Conservation (phyloP, 2,113 vertebrate species). For the Bostrychus sinensis region DNA sequence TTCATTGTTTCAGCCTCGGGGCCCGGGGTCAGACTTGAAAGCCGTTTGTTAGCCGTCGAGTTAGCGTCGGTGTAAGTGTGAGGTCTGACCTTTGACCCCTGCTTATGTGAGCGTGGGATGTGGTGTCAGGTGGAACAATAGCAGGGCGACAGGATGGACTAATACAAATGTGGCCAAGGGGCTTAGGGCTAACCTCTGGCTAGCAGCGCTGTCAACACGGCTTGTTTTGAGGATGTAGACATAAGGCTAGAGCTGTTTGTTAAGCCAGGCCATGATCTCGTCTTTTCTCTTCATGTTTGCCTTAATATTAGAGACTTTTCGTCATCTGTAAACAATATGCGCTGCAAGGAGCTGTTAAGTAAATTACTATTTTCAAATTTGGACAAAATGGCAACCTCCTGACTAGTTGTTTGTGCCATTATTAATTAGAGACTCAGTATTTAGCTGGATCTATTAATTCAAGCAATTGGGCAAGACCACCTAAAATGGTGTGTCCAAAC, state of each 20-base stretch:
- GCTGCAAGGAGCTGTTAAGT: no score
- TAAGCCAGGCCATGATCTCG: not conserved
- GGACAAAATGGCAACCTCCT: no score
- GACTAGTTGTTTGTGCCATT: no score
- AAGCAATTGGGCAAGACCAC: no score
- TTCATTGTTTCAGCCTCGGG: constrained; percentile 52
- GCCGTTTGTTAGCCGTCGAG: constrained; percentile 54
- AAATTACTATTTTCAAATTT: no score
- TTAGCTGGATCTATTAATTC: no score
- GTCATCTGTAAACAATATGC: no score
- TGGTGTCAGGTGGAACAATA: constrained; percentile 69
- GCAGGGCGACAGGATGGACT: constrained; percentile 38
- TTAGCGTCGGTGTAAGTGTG: constrained; percentile 43
- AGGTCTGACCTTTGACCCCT: constrained; percentile 67
- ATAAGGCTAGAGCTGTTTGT: constrained; percentile 4
- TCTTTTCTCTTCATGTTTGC: not conserved
- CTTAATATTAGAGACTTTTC: not conserved
- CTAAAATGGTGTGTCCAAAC: no score
- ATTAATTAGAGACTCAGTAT: no score
- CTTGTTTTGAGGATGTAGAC: constrained; percentile 4
- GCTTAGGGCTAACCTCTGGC: constrained; percentile 28
- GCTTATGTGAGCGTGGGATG: constrained; percentile 61
- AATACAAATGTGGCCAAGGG: constrained; percentile 39
- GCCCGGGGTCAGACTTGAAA: constrained; percentile 40
- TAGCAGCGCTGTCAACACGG: constrained; percentile 6